phyloP scores from a whole-genome alignment of 2,113 vertebrate genomes.

The Anseranas semipalmata region DNA sequence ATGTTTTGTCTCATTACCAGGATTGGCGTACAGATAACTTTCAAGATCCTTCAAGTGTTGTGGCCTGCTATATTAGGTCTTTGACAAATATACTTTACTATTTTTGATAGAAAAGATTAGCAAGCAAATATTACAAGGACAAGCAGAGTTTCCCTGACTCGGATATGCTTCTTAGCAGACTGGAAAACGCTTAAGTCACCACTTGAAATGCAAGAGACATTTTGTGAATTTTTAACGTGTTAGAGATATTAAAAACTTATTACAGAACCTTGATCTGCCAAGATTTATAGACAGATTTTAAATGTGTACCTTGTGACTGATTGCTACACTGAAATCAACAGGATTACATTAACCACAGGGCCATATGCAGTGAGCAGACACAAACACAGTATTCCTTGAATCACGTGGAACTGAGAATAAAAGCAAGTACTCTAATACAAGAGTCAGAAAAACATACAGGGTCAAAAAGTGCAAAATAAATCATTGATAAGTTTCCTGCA shows the following conservation, averaged over 20 bases:
- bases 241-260: background rate
- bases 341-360: background rate
- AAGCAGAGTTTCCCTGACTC: background rate
- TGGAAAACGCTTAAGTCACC: background rate
- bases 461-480: background rate
- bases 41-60: background rate
- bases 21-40: background rate
- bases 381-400: background rate
- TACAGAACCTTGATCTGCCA: background rate
- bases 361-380: background rate
- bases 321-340: background rate
- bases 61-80: background rate
- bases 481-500: background rate
- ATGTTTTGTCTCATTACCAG: background rate
- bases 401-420: background rate
- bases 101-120: background rate
- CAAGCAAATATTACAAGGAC: background rate
- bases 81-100: background rate
- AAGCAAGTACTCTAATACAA: background rate
- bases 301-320: background rate
- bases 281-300: background rate
- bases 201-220: background rate
- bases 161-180: background rate
- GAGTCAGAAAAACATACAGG: background rate
- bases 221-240: background rate